phyloP scores from a whole-genome alignment of 1,140 invertebrate species.

The Zelostemma sp. region DNA sequence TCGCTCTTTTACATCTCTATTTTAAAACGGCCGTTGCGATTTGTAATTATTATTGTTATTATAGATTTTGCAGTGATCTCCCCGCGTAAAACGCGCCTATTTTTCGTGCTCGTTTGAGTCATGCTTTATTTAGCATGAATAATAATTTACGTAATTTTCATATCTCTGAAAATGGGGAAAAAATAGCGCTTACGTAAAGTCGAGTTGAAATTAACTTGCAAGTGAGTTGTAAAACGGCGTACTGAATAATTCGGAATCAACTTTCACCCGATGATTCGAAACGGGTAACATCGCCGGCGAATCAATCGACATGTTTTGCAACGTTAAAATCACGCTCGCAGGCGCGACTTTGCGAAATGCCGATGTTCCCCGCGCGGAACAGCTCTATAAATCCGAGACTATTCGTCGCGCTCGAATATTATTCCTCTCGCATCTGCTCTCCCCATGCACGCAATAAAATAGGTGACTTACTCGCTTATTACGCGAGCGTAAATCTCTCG shows the following conservation, averaged over 20 bases:
- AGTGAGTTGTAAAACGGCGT: background rate
- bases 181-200: no score
- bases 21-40: no score
- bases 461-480: slow-evolving; percentile 25
- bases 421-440: slow-evolving; percentile 12
- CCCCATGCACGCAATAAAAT: slow-evolving; percentile 8
- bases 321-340: background rate
- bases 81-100: no score
- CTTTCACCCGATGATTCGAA: background rate
- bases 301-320: background rate
- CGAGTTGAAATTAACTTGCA: background rate
- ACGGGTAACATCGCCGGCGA: background rate
- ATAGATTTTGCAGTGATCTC: no score
- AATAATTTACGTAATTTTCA: no score
- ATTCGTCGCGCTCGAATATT: slow-evolving; percentile 16
- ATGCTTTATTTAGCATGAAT: no score
- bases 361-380: background rate
- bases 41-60: no score
- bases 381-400: slow-evolving; percentile 7
- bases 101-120: no score
- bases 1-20: background rate
- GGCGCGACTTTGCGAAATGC: background rate
- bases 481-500: slow-evolving; percentile 18
- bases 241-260: background rate
- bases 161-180: no score